Evolutionary conservation across 2,797 vertebrate species (phyloP).

Genomic region (Ceryle rudis): DNA sequence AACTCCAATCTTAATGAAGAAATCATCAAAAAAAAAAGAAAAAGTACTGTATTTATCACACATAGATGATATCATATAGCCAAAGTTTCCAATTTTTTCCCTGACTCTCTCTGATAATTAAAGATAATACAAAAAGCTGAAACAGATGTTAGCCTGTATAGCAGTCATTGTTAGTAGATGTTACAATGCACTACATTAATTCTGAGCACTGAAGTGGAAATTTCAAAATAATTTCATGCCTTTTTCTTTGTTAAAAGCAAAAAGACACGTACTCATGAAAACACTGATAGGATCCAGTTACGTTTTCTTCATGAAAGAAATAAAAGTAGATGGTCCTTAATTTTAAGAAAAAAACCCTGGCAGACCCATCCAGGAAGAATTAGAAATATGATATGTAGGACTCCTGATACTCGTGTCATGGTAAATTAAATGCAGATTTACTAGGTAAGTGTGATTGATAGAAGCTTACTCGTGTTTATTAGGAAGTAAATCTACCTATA

Average conservation of each 20-base stretch:
- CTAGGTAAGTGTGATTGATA: neutral
- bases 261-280: neutral
- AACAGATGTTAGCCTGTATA: neutral
- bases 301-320: neutral
- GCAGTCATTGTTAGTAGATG: neutral
- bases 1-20: constrained; percentile 27
- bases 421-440: constrained; percentile 49
- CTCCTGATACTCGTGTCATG: neutral
- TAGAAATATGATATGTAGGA: neutral
- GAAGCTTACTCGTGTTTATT: neutral
- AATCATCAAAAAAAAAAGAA: constrained; percentile 29
- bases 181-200: neutral
- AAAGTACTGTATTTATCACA: constrained; percentile 1
- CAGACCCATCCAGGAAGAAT: neutral
- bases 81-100: neutral
- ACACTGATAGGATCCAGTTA: constrained; percentile 4
- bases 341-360: neutral
- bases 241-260: constrained; percentile 33
- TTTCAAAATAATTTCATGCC: neutral
- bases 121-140: constrained; percentile 8
- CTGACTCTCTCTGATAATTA: neutral
- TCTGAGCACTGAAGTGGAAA: constrained; percentile 10
- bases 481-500: neutral
- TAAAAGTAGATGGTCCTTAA: neutral
- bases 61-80: neutral